Percentiles rank a stretch among this genome's conserved stretches.
Evolutionary conservation across 2,797 vertebrate genomes (phyloP).

Genomic region (Schizopygopsis malacanthus): DNA sequence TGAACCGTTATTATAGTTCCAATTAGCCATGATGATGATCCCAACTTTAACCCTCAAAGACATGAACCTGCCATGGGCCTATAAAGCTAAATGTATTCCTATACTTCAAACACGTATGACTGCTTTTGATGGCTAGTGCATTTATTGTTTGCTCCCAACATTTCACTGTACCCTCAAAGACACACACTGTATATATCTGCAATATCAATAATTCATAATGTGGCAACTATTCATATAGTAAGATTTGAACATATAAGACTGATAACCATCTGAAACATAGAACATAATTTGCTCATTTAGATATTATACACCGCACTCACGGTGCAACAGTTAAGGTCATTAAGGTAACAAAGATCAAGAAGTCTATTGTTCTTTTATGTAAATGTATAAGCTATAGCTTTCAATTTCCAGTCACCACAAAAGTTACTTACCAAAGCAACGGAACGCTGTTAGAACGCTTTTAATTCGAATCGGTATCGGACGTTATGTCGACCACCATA

Average conservation of each 20-base stretch:
- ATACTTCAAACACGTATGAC: conserved; percentile 33
- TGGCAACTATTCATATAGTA: conserved; percentile 18
- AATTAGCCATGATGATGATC: conserved; percentile 24
- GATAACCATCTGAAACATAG: neutral
- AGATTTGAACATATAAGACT: conserved; percentile 20
- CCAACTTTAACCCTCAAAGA: conserved; percentile 11
- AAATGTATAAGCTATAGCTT: neutral
- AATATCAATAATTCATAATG: conserved; percentile 36
- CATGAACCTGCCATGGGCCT: conserved; percentile 5
- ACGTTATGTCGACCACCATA: no score
- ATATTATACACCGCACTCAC: neutral
- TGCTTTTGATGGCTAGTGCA: conserved; percentile 31
- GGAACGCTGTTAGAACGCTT: neutral
- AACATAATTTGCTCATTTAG: neutral
- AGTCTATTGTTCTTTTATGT: neutral
- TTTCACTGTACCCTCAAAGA: no score
- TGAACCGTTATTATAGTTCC: conserved; percentile 1
- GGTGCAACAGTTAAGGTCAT: neutral
- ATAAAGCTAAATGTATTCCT: conserved; percentile 10
- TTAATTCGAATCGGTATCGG: no score
- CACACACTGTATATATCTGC: neutral
- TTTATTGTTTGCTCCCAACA: conserved; percentile 18
- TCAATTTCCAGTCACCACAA: neutral
- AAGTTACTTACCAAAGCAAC: conserved; percentile 18
- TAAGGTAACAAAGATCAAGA: neutral